A percentile compares a stretch with the other conserved stretches of the same genome.
phyloP scores from a whole-genome alignment of 2,888 invertebrate genomes.

The Ethmia dodecea region DNA sequence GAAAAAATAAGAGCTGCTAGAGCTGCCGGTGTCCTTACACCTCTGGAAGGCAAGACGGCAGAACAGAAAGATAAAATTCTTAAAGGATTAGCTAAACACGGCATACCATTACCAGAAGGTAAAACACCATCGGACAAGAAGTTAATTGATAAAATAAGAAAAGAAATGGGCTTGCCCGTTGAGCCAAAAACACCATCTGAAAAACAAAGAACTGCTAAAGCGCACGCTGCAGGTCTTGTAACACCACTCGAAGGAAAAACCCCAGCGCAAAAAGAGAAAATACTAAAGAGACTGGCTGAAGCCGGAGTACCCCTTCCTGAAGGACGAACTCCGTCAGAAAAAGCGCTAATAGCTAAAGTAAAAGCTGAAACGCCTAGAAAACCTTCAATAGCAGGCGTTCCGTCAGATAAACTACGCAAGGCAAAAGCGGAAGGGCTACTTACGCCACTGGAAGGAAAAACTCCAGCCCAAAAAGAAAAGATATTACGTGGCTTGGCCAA shows the following conservation, averaged over 20 bases:
- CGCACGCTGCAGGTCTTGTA: conserved; percentile 21
- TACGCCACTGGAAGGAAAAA: conserved; percentile 21
- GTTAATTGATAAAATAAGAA: conserved; percentile 26
- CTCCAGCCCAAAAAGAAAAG: conserved; percentile 25
- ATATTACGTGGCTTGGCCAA: conserved; percentile 15
- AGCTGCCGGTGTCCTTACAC: conserved; percentile 25
- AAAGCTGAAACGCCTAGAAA: conserved; percentile 9
- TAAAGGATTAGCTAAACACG: conserved; percentile 18
- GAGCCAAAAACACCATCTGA: conserved; percentile 24
- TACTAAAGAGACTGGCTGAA: conserved; percentile 14
- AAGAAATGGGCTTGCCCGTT: conserved; percentile 25
- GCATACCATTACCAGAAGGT: conserved; percentile 28
- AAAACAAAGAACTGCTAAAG: conserved; percentile 19
- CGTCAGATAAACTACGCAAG: conserved; percentile 17
- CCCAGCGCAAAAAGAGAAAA: conserved; percentile 19
- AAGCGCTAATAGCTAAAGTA: conserved; percentile 6
- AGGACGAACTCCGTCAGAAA: conserved; percentile 10
- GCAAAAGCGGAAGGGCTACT: conserved; percentile 25
- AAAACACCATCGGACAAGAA: conserved; percentile 28
- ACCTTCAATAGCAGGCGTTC: neutral
- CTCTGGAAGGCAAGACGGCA: conserved; percentile 24
- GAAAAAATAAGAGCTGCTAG: conserved; percentile 24
- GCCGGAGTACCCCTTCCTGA: conserved; percentile 14
- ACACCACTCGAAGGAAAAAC: conserved; percentile 26
- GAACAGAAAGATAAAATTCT: conserved; percentile 26